Evolutionary conservation across 2,113 vertebrate genomes (phyloP), one percentile per base, ranked within the genome.

Genomic region (Lipophrys pholis): DNA sequence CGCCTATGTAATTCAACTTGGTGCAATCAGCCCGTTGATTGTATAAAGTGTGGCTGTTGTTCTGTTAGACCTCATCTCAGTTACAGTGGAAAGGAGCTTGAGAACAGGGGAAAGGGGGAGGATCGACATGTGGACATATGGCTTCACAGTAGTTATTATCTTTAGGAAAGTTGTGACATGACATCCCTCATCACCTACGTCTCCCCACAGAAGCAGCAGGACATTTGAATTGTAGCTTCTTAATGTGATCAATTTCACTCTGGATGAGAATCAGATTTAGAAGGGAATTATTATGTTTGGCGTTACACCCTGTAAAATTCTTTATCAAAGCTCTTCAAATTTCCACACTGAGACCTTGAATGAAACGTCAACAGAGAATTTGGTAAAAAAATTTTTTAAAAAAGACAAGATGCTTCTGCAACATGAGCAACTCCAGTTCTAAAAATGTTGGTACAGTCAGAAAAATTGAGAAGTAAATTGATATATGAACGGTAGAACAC

Each of bases 11-110:
- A 71, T n/a, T 67, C 68, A 82, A 69, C 73, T 42, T 11, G 9
- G 61, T 79, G 45, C 79, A 83, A 73, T 82, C 73, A 84, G 78
- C 35, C 53, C 21, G 56, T 64, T 40, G 48, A 58, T 69, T 62
- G 48, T 60, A 64, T 82, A 45, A 63, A 65, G 54, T 0, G 38
- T 15, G 14, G 64, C 39, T 35, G 40, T 58, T 49, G 59, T 56
- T 77, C 65, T 71, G 65, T 73, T 69, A 64, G 65, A 48, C 40
- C 58, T 74, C 69, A 60, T 16, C 45, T 41, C 52, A 52, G 60
- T 43, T 55, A 54, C 6, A 2, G 48, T 48, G 58, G 39, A 60
- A 65, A 59, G 16, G 40, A 52, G n/a, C 11, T 15, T 2, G 21
- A 63, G 17, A 64, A 62, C 11, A 2, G 48, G 6, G 54, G 2